Evolutionary conservation across 2,797 vertebrate species (phyloP).

Genomic region (Cirrhinus molitorella): DNA sequence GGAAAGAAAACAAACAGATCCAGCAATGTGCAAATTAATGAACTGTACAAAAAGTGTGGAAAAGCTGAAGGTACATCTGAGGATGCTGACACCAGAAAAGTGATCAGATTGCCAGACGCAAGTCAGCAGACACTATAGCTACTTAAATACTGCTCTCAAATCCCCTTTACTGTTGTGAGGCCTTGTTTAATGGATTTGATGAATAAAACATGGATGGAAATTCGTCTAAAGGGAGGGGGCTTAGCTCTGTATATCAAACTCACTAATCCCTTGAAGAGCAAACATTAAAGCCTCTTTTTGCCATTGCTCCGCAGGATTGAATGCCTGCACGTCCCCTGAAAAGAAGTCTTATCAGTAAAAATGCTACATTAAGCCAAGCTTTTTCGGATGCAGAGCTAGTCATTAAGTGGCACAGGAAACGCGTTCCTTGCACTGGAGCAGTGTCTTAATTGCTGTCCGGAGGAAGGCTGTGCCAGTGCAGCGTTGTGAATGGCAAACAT

Average conservation of each 20-base stretch:
- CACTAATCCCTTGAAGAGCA: slow-evolving; percentile 59
- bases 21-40: slow-evolving; percentile 31
- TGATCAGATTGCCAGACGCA: slow-evolving; percentile 21
- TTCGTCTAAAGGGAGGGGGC: slow-evolving; percentile 24
- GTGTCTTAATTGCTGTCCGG: slow-evolving; percentile 44
- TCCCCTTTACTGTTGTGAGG: slow-evolving; percentile 30
- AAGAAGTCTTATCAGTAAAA: slow-evolving; percentile 34
- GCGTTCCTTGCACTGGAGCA: slow-evolving; percentile 3
- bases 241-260: slow-evolving; percentile 43
- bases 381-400: neutral
- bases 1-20: slow-evolving; percentile 43
- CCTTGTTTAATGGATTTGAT: slow-evolving; percentile 52
- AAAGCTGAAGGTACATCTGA: slow-evolving; percentile 16
- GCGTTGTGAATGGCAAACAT: slow-evolving; percentile 16
- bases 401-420: neutral
- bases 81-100: slow-evolving; percentile 35
- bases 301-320: slow-evolving; percentile 11
- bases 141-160: slow-evolving; percentile 29
- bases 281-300: slow-evolving; percentile 57
- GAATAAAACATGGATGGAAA: slow-evolving; percentile 57
- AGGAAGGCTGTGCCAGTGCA: neutral
- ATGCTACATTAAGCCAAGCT: slow-evolving; percentile 33
- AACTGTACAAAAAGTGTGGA: slow-evolving; percentile 21
- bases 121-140: slow-evolving; percentile 31
- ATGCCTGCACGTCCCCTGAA: slow-evolving; percentile 26